These are phyloP conservation scores for Dioctria linearis DNA, from an alignment of 2,888 invertebrate genomes.

Conservation along the genomic window DNA sequence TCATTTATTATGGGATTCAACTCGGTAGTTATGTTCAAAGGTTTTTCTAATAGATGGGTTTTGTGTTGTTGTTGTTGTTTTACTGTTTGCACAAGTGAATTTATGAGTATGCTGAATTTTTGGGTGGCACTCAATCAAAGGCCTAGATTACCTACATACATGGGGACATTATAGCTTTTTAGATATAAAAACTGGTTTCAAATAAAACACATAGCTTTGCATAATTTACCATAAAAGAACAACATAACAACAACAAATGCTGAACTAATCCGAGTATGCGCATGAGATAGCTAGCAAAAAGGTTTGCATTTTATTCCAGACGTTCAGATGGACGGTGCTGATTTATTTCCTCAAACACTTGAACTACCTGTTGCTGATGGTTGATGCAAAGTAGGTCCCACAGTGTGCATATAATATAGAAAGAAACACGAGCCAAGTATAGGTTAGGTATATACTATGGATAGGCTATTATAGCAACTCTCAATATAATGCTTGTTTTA, in stretches of 20 bases:
- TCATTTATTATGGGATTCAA: slow-evolving; percentile 33
- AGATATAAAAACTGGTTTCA: neutral
- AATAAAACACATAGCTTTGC: neutral
- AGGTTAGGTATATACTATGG: no score
- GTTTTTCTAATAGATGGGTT: neutral
- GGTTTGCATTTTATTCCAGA: slow-evolving; percentile 8
- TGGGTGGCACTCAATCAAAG: slow-evolving; percentile 23
- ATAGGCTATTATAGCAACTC: no score
- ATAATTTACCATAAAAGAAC: no score
- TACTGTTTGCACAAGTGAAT: neutral
- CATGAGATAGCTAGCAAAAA: neutral
- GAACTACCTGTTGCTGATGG: slow-evolving; percentile 8
- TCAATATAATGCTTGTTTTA: neutral
- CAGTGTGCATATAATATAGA: no score
- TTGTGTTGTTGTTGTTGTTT: neutral
- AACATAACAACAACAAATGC: neutral
- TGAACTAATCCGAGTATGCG: neutral
- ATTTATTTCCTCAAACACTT: slow-evolving; percentile 37
- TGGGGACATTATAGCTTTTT: neutral
- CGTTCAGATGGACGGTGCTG: slow-evolving; percentile 16
- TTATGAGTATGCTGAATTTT: slow-evolving; percentile 31
- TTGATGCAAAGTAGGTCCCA: slow-evolving; percentile 20
- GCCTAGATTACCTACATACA: neutral
- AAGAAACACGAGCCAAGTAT: neutral
- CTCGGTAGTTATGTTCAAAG: slow-evolving; percentile 13